Evolutionary conservation across 2,113 vertebrate genomes (phyloP).

Genomic region (Urocolius indicus): DNA sequence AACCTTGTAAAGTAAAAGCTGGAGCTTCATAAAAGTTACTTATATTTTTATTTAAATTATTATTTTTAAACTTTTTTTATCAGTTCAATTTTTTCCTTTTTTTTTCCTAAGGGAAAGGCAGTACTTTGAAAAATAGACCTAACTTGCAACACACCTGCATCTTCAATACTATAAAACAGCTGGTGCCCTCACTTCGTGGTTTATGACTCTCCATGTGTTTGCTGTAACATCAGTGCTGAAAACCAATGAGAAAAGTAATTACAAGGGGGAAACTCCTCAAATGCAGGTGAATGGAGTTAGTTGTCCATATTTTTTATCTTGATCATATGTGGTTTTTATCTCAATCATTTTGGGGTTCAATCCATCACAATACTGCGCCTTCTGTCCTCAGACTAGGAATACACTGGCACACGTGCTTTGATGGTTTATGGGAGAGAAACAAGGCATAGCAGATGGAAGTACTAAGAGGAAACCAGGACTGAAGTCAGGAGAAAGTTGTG

Average conservation of each 20-base stretch:
- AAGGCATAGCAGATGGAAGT: neutral
- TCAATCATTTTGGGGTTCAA: neutral
- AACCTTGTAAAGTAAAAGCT: neutral
- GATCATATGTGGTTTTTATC: neutral
- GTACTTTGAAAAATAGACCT: neutral
- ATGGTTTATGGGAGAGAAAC: neutral
- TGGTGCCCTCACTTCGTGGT: neutral
- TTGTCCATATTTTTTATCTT: neutral
- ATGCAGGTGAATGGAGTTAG: neutral
- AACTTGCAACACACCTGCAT: neutral
- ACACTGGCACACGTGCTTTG: neutral
- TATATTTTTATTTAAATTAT: neutral
- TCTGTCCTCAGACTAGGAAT: neutral
- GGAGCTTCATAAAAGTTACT: neutral
- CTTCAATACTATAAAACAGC: neutral
- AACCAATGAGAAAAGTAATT: neutral
- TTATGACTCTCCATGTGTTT: neutral
- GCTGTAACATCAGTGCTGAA: neutral
- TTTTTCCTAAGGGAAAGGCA: neutral
- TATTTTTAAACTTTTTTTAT: neutral
- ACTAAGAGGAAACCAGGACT: neutral
- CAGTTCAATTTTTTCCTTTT: neutral
- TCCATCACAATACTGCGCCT: neutral
- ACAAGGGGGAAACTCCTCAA: neutral
- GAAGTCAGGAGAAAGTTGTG: neutral